These are phyloP conservation scores for Wiebesia pumilae DNA, from an alignment of 1,140 invertebrate genomes.

Conservation along the genomic window DNA sequence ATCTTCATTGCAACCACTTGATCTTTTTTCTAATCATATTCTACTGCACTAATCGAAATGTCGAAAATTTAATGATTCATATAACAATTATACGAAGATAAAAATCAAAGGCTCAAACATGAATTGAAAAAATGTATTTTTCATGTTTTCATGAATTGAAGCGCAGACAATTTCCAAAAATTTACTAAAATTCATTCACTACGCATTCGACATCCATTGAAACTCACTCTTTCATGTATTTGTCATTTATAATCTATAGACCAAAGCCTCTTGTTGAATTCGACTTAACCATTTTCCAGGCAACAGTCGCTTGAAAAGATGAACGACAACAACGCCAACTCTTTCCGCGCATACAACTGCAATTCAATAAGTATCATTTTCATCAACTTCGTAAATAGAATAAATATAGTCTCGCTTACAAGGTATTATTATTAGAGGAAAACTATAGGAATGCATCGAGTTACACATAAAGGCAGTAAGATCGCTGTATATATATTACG, in stretches of 20 bases:
- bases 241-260: background rate
- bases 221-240: slow-evolving; percentile 4
- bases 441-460: background rate
- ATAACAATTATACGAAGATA: background rate
- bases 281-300: background rate
- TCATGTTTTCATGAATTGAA: background rate
- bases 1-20: too few species aligned
- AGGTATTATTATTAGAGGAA: background rate
- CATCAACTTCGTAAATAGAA: background rate
- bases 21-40: too few species aligned
- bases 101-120: background rate
- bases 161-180: background rate
- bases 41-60: too few species aligned
- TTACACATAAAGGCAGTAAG: background rate
- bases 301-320: background rate
- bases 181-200: background rate
- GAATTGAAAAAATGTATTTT: background rate
- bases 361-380: background rate
- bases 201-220: background rate
- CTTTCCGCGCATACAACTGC: background rate
- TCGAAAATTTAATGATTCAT: background rate
- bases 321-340: background rate
- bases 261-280: slow-evolving; percentile 24
- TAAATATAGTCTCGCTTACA: background rate
- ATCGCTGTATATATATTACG: background rate